Percentiles rank a stretch among this genome's conserved stretches.
phyloP scores from a whole-genome alignment of 2,797 vertebrate genomes.

The Lepus townsendii region DNA sequence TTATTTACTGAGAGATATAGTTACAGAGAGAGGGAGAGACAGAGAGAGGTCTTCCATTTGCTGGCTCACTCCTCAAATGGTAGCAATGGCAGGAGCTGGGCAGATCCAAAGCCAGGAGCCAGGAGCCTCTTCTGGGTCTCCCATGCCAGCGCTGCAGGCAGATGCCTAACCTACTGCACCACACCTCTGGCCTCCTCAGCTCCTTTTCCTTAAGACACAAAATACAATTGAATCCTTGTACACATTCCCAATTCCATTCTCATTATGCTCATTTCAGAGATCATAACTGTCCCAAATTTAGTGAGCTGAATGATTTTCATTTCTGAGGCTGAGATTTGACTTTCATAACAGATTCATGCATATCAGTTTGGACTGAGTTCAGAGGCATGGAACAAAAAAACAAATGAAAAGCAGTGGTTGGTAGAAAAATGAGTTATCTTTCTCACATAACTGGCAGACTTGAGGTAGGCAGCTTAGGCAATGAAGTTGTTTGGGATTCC shows the following conservation, averaged over 20 bases:
- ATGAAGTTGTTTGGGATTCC: neutral
- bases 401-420: neutral
- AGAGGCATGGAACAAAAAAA: neutral
- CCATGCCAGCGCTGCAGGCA: no score
- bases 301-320: neutral
- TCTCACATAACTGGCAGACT: neutral
- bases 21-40: no score
- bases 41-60: no score
- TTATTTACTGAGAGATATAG: no score
- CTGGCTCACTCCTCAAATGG: no score
- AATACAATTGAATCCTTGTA: neutral
- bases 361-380: neutral
- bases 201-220: conserved; percentile 35
- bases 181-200: no score
- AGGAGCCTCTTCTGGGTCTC: no score
- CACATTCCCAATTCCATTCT: neutral
- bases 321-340: conserved; percentile 8
- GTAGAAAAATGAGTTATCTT: neutral
- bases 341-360: conserved; percentile 18
- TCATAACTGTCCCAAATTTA: neutral
- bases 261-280: neutral
- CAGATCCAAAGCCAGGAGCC: no score
- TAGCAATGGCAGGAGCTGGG: no score
- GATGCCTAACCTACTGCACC: no score
- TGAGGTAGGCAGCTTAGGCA: neutral